Evolutionary conservation across 2,113 vertebrate genomes (phyloP), one percentile per base, ranked within the genome.

Genomic region (Petroica traversi): DNA sequence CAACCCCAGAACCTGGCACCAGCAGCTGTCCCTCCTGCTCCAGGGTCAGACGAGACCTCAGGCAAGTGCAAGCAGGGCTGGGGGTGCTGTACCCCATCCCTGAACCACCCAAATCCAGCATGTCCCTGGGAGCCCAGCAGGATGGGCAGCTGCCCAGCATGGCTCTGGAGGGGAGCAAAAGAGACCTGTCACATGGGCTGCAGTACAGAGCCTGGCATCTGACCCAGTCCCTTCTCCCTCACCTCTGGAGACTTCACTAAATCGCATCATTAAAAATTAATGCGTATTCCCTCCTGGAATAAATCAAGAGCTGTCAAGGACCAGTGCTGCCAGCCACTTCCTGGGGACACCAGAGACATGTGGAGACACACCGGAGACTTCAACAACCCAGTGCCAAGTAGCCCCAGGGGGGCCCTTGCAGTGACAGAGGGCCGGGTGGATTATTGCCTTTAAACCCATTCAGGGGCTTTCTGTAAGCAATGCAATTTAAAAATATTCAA

Each of bases 361-460:
- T 1, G 1, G 54, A 66, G 46, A 84, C 33, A 59, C 72, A 52
- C 14, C 0, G 0, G 45, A 54, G 71, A 68, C 78, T 69, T 52
- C 45, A 52, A 23, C 46, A 73, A 49, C 63, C 36, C 54, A 6
- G 54, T 33, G 78, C 71, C 63, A 75, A 38, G 38, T 19, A 81
- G 57, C 49, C 36, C 52, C 75, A 23, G 25, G 48, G 73, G 48
- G 13, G 33, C 6, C 59, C 36, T 72, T 29, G 43, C 46, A 38
- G 80, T 72, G 89, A 51, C 2, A 0, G 58, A 81, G 76, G n/a
- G 48, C 34, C 0, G 1, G 67, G 54, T 51, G 59, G 92, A 90
- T 96, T 93, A 93, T 51, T 78, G 90, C 89, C 92, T 90, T 64
- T 92, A 95, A 93, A 90, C 34, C 34, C 59, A 81, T 84, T 59